Evolutionary conservation across 2,797 vertebrate species (phyloP).

Genomic region (Halcyon chelicuti): DNA sequence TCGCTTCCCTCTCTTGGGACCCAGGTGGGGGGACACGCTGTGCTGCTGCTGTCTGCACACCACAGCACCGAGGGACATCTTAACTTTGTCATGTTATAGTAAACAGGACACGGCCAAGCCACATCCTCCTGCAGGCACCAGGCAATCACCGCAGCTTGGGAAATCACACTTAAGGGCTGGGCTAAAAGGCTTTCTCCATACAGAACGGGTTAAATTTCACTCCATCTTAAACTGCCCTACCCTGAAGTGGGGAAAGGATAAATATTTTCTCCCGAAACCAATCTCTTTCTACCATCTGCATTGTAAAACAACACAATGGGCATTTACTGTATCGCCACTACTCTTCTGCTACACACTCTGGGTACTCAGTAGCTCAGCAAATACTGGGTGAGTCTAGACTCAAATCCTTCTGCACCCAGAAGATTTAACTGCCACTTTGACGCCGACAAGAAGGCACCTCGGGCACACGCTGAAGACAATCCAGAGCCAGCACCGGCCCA

Average conservation of each 20-base stretch:
- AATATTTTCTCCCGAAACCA: not conserved
- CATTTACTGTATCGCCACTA: not conserved
- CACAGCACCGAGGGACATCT: not conserved
- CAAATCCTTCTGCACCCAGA: not conserved
- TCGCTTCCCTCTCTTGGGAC: not conserved
- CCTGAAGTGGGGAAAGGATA: not conserved
- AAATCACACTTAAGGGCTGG: not conserved
- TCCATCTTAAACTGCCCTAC: not conserved
- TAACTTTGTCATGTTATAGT: not conserved
- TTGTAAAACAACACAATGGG: not conserved
- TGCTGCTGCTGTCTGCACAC: not conserved
- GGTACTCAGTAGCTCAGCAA: not conserved
- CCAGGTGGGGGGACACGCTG: not conserved
- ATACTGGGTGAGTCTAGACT: not conserved
- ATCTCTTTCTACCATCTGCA: not conserved
- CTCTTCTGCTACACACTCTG: not conserved
- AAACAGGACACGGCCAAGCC: conserved; percentile 52
- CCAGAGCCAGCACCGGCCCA: fast-evolving
- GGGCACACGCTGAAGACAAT: fast-evolving
- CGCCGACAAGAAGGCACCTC: fast-evolving
- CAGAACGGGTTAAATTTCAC: not conserved
- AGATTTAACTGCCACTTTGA: not conserved
- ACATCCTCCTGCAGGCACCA: conserved; percentile 18
- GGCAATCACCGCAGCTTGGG: not conserved
- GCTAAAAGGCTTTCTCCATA: not conserved